Evolutionary conservation across 2,888 invertebrate species (phyloP).

Genomic region (Platycheirus albimanus): DNA sequence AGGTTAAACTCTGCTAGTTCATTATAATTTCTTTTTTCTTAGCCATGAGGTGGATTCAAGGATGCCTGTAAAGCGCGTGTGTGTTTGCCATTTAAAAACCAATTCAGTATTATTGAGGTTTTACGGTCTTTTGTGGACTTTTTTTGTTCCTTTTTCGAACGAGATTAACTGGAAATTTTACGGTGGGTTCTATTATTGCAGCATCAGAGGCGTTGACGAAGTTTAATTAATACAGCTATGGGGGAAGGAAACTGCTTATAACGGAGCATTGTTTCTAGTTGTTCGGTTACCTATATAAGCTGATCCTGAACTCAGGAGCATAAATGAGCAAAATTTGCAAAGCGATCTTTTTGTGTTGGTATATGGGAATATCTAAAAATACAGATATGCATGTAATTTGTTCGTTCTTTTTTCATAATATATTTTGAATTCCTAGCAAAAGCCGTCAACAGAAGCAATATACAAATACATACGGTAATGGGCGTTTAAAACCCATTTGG

Average conservation of each 20-base stretch:
- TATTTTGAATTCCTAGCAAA: too few species aligned
- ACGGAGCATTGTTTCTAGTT: slow-evolving; percentile 22
- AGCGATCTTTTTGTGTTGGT: not conserved
- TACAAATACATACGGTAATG: too few species aligned
- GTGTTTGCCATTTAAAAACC: slow-evolving; percentile 66
- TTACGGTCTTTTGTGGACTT: slow-evolving; percentile 62
- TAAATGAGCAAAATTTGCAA: not conserved
- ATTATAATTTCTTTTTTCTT: slow-evolving; percentile 16
- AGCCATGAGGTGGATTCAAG: slow-evolving; percentile 50
- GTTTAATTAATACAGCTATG: slow-evolving; percentile 80
- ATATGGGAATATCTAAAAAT: too few species aligned
- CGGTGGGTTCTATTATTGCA: slow-evolving; percentile 61
- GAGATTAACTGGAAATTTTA: slow-evolving; percentile 68
- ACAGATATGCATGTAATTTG: too few species aligned
- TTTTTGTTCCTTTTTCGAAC: slow-evolving; percentile 47
- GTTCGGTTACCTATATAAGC: slow-evolving; percentile 17
- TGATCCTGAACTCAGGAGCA: not conserved
- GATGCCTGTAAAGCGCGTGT: slow-evolving; percentile 54
- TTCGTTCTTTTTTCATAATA: too few species aligned
- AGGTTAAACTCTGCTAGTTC: slow-evolving; percentile 35
- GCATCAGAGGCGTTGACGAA: slow-evolving; percentile 79
- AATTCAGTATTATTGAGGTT: slow-evolving; percentile 72
- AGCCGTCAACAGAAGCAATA: too few species aligned
- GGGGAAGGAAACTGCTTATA: slow-evolving; percentile 26
- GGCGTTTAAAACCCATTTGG: too few species aligned